Conservation (phyloP, 2,888 invertebrate genomes). For the Allygus modestus region DNA sequence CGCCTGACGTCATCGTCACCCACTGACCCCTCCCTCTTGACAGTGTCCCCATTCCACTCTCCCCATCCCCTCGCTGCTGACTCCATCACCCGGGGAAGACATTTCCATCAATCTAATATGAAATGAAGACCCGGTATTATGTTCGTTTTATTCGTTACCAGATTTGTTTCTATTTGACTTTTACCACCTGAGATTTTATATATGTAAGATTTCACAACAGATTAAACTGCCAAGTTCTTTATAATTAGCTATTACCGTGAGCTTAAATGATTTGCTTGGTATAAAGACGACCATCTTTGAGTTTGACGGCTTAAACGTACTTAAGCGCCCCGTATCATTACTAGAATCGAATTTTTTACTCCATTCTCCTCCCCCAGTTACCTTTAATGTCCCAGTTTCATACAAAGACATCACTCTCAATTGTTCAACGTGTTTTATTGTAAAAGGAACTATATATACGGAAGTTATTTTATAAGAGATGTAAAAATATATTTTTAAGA, state of each 20-base stretch:
- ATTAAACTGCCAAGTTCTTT: no score
- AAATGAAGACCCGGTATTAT: no score
- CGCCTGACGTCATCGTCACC: conserved; percentile 93
- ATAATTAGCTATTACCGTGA: no score
- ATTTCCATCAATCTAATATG: not conserved
- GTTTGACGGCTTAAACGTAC: no score
- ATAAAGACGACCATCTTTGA: no score
- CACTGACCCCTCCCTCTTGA: conserved; percentile 76
- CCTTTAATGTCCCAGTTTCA: not conserved
- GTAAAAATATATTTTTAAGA: conserved; percentile 60
- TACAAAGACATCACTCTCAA: conserved; percentile 26
- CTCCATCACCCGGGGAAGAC: not conserved
- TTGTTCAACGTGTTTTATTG: conserved; percentile 18
- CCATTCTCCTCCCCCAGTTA: not conserved
- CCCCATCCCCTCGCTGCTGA: not conserved
- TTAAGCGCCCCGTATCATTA: no score
- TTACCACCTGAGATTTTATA: no score
- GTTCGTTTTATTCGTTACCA: not conserved
- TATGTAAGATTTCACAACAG: no score
- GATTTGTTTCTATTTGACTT: no score
- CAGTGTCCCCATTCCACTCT: not conserved
- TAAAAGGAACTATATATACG: conserved; percentile 52
- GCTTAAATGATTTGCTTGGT: no score
- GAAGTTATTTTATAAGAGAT: conserved; percentile 57
- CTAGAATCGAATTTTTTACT: no score